Conservation (phyloP, 2,888 invertebrate species). For the Cerceris ruficornis region DNA sequence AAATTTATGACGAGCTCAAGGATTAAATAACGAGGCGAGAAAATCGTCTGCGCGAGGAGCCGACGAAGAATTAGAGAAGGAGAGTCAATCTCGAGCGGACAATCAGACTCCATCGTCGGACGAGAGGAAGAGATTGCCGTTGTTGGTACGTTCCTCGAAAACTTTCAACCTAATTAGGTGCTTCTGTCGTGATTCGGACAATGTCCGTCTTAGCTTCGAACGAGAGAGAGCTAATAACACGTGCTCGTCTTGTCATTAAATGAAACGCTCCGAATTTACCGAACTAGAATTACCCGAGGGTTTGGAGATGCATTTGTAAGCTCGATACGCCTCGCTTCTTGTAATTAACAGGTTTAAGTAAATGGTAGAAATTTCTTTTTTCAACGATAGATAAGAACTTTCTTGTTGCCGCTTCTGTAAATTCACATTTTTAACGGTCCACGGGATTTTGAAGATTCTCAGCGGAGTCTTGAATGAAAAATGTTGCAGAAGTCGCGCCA, state of each 20-base stretch:
- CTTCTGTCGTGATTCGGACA: constrained; percentile 47
- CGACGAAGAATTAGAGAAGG: no score
- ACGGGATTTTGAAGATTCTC: background rate
- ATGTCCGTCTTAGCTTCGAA: constrained; percentile 27
- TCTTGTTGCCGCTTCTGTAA: no score
- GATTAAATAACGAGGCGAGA: background rate
- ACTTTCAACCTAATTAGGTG: constrained; percentile 62
- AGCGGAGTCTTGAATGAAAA: background rate
- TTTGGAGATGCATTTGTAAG: no score
- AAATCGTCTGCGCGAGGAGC: no score
- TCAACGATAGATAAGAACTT: no score
- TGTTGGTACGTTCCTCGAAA: constrained; percentile 40
- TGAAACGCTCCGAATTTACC: no score
- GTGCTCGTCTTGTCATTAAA: no score
- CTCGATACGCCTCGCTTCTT: no score
- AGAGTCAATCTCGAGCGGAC: constrained; percentile 41
- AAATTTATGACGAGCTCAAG: background rate
- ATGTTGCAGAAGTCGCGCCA: constrained; percentile 1
- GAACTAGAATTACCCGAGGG: no score
- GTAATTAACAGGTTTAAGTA: no score
- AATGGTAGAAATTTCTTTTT: no score
- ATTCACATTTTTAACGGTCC: background rate
- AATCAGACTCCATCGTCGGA: constrained; percentile 67
- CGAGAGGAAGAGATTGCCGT: constrained; percentile 69
- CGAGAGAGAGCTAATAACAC: background rate